phyloP scores from a whole-genome alignment of 2,888 invertebrate genomes.

The Plebejus argus region DNA sequence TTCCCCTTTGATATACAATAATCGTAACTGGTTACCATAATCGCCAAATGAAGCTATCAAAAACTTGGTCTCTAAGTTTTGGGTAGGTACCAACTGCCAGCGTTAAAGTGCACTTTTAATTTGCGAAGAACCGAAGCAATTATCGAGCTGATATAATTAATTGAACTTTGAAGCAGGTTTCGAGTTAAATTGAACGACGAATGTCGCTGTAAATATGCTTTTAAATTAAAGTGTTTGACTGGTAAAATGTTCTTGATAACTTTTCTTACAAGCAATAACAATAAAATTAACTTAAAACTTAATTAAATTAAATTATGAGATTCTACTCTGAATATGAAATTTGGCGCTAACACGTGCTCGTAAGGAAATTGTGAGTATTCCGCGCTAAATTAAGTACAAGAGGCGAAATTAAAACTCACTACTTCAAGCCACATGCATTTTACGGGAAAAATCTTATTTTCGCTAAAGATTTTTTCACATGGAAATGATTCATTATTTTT shows the following conservation, averaged over 20 bases:
- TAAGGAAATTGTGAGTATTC: conserved; percentile 19
- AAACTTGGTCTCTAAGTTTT: neutral
- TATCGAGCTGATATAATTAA: conserved; percentile 62
- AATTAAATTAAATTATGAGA: no score
- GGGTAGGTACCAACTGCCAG: conserved; percentile 29
- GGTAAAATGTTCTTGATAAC: neutral
- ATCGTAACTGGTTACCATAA: no score
- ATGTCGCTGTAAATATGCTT: neutral
- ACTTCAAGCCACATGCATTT: conserved; percentile 20
- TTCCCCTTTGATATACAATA: no score
- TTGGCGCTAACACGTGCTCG: neutral
- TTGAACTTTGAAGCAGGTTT: conserved; percentile 44
- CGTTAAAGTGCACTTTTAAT: conserved; percentile 48
- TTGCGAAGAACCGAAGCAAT: conserved; percentile 54
- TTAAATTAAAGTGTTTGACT: neutral
- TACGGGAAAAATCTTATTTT: neutral
- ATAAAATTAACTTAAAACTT: no score
- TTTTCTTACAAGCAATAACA: no score
- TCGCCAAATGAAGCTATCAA: no score
- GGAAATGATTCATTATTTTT: neutral
- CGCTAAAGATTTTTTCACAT: neutral
- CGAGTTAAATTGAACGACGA: conserved; percentile 7
- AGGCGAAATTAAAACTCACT: conserved; percentile 38
- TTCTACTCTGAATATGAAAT: neutral
- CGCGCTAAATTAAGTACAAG: conserved; percentile 34